Conservation (phyloP, 2,797 vertebrate species). For the Neosalanx taihuensis region DNA sequence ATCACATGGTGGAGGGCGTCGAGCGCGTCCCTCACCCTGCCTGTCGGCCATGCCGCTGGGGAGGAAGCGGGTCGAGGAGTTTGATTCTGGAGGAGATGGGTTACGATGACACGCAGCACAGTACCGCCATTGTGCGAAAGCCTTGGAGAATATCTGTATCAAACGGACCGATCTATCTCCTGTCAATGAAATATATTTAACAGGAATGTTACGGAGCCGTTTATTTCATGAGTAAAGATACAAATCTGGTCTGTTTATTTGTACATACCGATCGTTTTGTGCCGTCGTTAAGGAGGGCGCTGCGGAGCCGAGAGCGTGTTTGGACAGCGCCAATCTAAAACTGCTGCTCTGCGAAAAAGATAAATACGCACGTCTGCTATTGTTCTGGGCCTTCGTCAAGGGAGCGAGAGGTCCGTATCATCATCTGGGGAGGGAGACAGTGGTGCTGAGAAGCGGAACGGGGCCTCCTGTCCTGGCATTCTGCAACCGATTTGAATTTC, state of each 20-base stretch:
- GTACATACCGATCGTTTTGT: constrained; percentile 19
- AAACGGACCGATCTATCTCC: constrained; percentile 31
- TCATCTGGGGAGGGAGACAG: constrained; percentile 32
- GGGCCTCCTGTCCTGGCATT: constrained; percentile 46
- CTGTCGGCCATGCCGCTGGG: constrained; percentile 49
- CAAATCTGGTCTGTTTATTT: constrained; percentile 36
- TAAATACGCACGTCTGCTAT: constrained; percentile 34
- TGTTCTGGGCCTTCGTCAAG: constrained; percentile 57
- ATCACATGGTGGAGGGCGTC: constrained; percentile 72
- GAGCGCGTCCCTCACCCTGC: constrained; percentile 55
- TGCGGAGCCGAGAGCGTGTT: constrained; percentile 30
- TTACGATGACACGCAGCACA: constrained; percentile 57
- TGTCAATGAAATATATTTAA: constrained; percentile 42
- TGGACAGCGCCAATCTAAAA: constrained; percentile 33
- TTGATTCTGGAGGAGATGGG: constrained; percentile 60
- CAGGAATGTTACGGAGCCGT: constrained; percentile 27
- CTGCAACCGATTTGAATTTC: constrained; percentile 31
- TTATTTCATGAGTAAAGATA: constrained; percentile 25
- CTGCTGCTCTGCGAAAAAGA: constrained; percentile 44
- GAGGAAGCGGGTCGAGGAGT: constrained; percentile 47
- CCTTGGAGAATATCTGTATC: constrained; percentile 25
- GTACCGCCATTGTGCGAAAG: constrained; percentile 46
- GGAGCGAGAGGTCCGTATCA: constrained; percentile 55
- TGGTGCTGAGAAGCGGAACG: constrained; percentile 43
- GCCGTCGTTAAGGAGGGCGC: constrained; percentile 26